Conservation (phyloP, 2,888 invertebrate genomes). For the Hyppa rectilinea region DNA sequence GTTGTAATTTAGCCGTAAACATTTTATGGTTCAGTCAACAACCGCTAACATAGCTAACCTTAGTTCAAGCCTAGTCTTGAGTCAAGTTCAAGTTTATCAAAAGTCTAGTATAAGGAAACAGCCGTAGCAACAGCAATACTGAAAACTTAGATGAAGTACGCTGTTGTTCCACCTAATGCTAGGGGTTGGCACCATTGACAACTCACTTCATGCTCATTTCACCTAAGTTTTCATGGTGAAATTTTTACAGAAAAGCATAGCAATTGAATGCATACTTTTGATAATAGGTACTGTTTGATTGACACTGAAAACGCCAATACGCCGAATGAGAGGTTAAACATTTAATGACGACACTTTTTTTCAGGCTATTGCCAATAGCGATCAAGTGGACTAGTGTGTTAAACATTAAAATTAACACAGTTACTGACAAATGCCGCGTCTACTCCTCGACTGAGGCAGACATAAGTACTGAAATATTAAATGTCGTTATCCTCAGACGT, state of each 20-base stretch:
- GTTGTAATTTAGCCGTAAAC: slow-evolving; percentile 45
- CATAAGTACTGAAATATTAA: not conserved
- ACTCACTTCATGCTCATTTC: too few relatives aligned
- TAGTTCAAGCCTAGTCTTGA: slow-evolving; percentile 23
- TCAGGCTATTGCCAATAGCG: not conserved
- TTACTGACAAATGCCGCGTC: not conserved
- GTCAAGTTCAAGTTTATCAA: slow-evolving; percentile 19
- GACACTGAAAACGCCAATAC: not conserved
- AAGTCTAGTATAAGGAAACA: slow-evolving; percentile 1
- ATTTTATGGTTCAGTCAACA: slow-evolving; percentile 36
- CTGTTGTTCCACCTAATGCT: too few relatives aligned
- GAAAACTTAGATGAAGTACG: too few relatives aligned
- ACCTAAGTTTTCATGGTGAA: too few relatives aligned
- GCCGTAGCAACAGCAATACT: too few relatives aligned
- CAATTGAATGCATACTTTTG: not conserved
- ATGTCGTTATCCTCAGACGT: too few relatives aligned
- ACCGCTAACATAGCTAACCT: slow-evolving; percentile 13
- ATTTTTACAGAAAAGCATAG: too few relatives aligned
- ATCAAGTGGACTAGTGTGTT: too few relatives aligned
- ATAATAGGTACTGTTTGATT: not conserved
- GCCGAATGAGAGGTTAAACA: not conserved
- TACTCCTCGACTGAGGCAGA: not conserved
- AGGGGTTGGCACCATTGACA: too few relatives aligned
- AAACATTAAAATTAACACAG: not conserved
- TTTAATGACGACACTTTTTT: not conserved